Evolutionary conservation across 2,888 invertebrate genomes (phyloP).

Genomic region (Dolichopus griseipennis): DNA sequence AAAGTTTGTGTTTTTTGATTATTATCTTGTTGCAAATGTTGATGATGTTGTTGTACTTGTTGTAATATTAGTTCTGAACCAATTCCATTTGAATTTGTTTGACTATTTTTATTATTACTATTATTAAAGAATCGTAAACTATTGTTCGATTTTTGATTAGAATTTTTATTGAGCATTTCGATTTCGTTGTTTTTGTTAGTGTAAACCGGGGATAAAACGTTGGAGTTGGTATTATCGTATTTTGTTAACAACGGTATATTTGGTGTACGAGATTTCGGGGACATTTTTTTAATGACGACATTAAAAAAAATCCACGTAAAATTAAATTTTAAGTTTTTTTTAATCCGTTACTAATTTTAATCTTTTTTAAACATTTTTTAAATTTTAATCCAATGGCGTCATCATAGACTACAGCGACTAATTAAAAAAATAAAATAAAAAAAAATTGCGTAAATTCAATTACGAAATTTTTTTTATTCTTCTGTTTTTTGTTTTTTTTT

Average conservation of each 20-base stretch:
- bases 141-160: neutral
- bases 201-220: neutral
- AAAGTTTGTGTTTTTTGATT: neutral
- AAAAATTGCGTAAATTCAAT: neutral
- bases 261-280: neutral
- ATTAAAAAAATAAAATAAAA: neutral
- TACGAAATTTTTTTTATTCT: neutral
- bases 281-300: neutral
- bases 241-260: neutral
- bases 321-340: neutral
- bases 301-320: neutral
- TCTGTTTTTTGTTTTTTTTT: neutral
- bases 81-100: neutral
- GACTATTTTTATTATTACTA: neutral
- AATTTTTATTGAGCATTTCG: neutral
- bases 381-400: neutral
- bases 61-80: neutral
- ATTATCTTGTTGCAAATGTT: neutral
- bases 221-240: neutral
- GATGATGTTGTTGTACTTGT: neutral
- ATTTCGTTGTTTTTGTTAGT: neutral
- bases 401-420: neutral
- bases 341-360: neutral
- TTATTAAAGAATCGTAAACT: neutral
- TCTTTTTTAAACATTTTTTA: neutral